phyloP scores from a whole-genome alignment of 1,140 invertebrate species.

The Anastatus disparis region DNA sequence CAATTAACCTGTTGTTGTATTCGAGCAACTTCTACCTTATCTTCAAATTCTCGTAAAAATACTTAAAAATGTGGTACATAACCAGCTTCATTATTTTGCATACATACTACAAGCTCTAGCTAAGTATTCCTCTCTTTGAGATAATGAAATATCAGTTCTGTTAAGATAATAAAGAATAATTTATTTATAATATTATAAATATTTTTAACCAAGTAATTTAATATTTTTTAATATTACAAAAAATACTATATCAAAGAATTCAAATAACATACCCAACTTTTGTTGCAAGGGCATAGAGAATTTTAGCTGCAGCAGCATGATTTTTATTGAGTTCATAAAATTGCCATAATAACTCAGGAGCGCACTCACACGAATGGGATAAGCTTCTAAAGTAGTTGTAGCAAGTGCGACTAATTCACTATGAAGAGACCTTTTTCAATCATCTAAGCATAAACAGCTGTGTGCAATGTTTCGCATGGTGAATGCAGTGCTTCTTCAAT shows the following conservation, averaged over 20 bases:
- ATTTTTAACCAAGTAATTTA: no score
- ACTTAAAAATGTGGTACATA: conserved; percentile 83
- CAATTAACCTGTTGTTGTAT: conserved; percentile 74
- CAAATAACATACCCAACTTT: conserved; percentile 73
- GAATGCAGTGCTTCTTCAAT: conserved; percentile 66
- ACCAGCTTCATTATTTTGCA: conserved; percentile 86
- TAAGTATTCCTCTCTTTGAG: conserved; percentile 88
- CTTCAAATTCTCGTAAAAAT: conserved; percentile 91
- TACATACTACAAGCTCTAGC: conserved; percentile 94
- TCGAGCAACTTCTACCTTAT: conserved; percentile 89
- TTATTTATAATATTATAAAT: no score
- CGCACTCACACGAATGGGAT: conserved; percentile 77
- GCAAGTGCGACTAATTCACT: conserved; percentile 82
- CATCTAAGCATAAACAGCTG: conserved; percentile 94
- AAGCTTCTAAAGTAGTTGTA: conserved; percentile 85
- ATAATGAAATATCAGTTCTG: conserved; percentile 73
- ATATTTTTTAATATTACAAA: neutral
- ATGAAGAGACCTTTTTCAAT: conserved; percentile 79
- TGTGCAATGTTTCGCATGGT: conserved; percentile 89
- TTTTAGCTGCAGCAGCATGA: conserved; percentile 91
- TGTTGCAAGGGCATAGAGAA: conserved; percentile 88
- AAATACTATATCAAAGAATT: neutral
- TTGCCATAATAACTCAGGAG: conserved; percentile 93
- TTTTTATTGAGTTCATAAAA: conserved; percentile 94
- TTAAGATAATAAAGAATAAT: conserved; percentile 46